These are phyloP conservation scores for Ciconia maguari DNA, from an alignment of 2,113 vertebrate species.

Conservation along the genomic window DNA sequence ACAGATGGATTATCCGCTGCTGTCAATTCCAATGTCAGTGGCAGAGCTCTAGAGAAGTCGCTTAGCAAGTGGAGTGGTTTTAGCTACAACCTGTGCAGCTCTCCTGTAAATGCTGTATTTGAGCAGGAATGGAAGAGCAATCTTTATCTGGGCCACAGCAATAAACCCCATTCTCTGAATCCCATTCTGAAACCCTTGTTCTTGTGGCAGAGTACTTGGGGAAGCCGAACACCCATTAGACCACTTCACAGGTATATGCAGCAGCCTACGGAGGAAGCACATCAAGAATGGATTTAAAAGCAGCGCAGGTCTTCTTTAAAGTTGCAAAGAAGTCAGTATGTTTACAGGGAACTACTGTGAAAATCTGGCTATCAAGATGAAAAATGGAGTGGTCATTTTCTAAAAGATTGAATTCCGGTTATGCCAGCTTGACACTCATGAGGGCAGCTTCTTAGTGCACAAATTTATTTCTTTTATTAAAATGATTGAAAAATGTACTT, in stretches of 20 bases:
- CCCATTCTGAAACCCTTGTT: background rate
- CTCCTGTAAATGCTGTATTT: background rate
- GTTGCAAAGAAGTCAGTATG: background rate
- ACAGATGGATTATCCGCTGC: background rate
- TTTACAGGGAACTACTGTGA: background rate
- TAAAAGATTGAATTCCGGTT: background rate
- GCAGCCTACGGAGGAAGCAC: background rate
- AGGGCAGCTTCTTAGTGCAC: background rate
- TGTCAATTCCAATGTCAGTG: background rate
- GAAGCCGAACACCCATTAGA: fast-evolving
- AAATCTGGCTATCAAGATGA: background rate
- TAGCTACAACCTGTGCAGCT: background rate
- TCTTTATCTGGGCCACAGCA: background rate
- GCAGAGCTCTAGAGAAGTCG: background rate
- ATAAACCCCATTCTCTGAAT: background rate
- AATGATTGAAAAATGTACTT: background rate
- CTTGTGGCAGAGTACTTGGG: background rate
- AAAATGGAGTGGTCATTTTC: background rate
- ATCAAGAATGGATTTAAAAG: background rate
- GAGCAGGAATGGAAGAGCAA: background rate
- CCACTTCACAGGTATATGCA: background rate
- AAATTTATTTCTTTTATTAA: background rate
- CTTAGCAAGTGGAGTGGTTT: background rate
- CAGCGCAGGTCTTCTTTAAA: background rate
- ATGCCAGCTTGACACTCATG: fast-evolving